Evolutionary conservation across 1,140 invertebrate genomes (phyloP).

Genomic region (Belonocnema kinseyi): DNA sequence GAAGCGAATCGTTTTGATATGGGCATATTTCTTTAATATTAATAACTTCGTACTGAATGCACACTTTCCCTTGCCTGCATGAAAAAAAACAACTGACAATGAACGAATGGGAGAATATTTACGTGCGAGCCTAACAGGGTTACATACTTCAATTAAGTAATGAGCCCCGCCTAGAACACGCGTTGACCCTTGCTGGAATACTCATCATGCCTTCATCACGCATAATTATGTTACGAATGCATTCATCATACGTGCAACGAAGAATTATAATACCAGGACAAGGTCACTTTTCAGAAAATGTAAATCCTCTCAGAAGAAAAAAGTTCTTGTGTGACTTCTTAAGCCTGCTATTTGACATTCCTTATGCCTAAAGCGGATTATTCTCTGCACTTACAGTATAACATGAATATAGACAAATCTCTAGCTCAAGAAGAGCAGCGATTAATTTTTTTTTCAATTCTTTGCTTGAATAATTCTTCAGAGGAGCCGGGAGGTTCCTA

Average conservation of each 20-base stretch:
- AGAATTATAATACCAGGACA: not conserved
- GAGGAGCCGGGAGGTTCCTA: not conserved
- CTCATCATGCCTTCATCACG: not conserved
- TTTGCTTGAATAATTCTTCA: not conserved
- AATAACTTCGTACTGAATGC: not conserved
- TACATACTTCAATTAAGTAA: slow-evolving; percentile 20
- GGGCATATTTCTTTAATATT: not conserved
- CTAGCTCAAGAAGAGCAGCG: no score
- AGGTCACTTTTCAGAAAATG: not conserved
- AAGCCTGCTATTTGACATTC: no score
- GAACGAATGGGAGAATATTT: not conserved
- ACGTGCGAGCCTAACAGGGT: not conserved
- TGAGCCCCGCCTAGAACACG: slow-evolving; percentile 18
- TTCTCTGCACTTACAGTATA: no score
- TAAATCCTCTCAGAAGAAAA: no score
- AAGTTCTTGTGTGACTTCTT: no score
- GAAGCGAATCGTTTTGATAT: not conserved
- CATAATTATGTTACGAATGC: not conserved
- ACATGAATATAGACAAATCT: no score
- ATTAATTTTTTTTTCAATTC: no score
- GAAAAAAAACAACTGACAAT: not conserved
- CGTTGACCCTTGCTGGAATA: slow-evolving; percentile 18
- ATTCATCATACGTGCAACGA: no score
- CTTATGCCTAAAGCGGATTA: no score
- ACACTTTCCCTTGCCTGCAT: not conserved